phyloP scores from a whole-genome alignment of 1,140 invertebrate species.

The Lutraria rhynchaena region DNA sequence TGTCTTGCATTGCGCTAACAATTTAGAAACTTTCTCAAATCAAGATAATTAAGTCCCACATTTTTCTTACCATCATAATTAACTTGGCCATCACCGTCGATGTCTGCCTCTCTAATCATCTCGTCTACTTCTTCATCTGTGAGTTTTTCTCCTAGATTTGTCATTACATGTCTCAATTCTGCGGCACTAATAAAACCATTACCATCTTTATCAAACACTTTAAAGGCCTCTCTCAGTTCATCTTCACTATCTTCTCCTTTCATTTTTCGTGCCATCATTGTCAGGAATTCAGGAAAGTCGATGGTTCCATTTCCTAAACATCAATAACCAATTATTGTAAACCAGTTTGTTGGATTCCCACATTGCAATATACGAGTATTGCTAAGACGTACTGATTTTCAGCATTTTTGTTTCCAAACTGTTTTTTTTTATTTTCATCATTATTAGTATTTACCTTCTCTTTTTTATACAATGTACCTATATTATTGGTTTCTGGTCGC shows the following conservation, averaged over 20 bases:
- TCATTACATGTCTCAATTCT: slow-evolving; percentile 88
- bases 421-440: too few relatives aligned
- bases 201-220: slow-evolving; percentile 98
- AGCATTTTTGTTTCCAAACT: too few relatives aligned
- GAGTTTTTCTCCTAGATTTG: slow-evolving; percentile 93
- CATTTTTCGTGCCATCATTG: slow-evolving; percentile 99
- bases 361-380: too few relatives aligned
- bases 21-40: too few relatives aligned
- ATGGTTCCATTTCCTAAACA: slow-evolving; percentile 96
- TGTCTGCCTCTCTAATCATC: slow-evolving; percentile 95
- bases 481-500: too few relatives aligned
- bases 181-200: slow-evolving; percentile 88
- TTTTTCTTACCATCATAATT: slow-evolving; percentile 69
- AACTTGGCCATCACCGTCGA: slow-evolving; percentile 88
- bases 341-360: too few relatives aligned
- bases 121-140: slow-evolving; percentile 95
- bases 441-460: too few relatives aligned
- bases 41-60: neutral
- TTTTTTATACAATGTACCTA: too few relatives aligned
- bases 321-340: too few relatives aligned
- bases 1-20: too few relatives aligned
- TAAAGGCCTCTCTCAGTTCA: slow-evolving; percentile 97
- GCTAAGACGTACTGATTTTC: too few relatives aligned
- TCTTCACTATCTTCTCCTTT: slow-evolving; percentile 99
- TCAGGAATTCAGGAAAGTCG: slow-evolving; percentile 96